phyloP scores from a whole-genome alignment of 2,113 vertebrate genomes.

The Polyodon spathula region DNA sequence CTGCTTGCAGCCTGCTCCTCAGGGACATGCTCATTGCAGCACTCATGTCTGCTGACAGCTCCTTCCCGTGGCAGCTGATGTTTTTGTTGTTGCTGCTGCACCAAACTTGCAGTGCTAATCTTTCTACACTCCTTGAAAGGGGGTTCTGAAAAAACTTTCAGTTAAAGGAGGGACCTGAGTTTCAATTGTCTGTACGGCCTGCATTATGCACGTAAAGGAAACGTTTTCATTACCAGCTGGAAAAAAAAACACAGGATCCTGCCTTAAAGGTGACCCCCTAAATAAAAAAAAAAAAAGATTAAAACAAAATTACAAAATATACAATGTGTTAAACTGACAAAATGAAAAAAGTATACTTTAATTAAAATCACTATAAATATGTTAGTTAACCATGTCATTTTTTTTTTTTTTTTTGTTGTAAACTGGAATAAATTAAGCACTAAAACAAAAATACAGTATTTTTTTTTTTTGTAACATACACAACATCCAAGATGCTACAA shows the following conservation, averaged over 20 bases:
- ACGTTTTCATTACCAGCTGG: constrained; percentile 3
- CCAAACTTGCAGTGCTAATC: constrained; percentile 15
- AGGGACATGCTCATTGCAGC: constrained; percentile 62
- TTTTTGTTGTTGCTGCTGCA: constrained; percentile 17
- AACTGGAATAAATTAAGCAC: no score
- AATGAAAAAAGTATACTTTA: no score
- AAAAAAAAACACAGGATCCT: constrained; percentile 2
- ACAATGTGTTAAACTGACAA: background rate
- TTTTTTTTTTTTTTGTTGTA: no score
- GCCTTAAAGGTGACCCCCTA: background rate
- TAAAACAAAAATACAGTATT: no score
- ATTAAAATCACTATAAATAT: no score
- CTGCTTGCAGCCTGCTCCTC: constrained; percentile 44
- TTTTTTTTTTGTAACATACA: no score
- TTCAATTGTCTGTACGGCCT: constrained; percentile 31
- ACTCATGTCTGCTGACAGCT: constrained; percentile 49
- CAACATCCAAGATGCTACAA: no score
- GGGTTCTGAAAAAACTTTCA: constrained; percentile 29
- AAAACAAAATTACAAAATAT: background rate
- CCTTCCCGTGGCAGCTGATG: constrained; percentile 50
- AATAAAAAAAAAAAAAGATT: constrained; percentile 9
- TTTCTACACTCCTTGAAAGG: constrained; percentile 30
- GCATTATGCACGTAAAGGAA: constrained; percentile 25
- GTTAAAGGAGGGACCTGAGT: constrained; percentile 27
- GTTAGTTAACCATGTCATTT: no score